Evolutionary conservation across 2,888 invertebrate species (phyloP).

Genomic region (Drosophila cyrtoloma): DNA sequence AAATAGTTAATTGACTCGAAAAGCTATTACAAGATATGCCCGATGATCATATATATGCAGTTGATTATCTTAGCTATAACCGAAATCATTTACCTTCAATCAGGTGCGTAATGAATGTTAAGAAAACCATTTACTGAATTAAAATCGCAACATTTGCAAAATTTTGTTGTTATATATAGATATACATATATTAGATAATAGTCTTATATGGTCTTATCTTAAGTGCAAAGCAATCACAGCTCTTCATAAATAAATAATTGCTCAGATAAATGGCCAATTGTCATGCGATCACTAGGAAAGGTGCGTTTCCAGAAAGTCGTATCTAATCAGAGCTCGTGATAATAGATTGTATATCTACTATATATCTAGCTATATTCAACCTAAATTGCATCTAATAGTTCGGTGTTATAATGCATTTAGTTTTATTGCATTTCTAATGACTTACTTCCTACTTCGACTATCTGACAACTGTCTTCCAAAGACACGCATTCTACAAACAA

Average conservation of each 20-base stretch:
- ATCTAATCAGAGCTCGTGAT: conserved; percentile 47
- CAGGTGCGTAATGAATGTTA: neutral
- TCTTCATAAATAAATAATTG: conserved; percentile 11
- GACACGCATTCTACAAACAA: neutral
- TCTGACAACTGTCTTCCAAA: neutral
- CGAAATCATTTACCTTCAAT: neutral
- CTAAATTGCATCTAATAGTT: conserved; percentile 24
- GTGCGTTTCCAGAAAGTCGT: conserved; percentile 39
- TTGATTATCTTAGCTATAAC: neutral
- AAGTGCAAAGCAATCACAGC: conserved; percentile 13
- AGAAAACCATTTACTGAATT: neutral
- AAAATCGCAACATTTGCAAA: neutral
- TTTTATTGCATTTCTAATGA: neutral
- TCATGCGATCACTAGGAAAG: conserved; percentile 31
- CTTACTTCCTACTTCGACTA: neutral
- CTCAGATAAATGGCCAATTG: conserved; percentile 9
- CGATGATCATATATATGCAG: neutral
- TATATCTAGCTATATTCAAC: neutral
- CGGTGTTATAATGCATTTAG: conserved; percentile 4
- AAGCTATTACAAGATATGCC: neutral
- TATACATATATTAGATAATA: neutral
- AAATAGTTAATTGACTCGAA: neutral
- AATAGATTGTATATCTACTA: neutral
- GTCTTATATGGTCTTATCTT: neutral
- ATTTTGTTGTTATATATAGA: neutral